Percentiles rank a stretch among this genome's conserved stretches.
These are phyloP conservation scores for Bombus confusus DNA, from an alignment of 1,140 invertebrate genomes.

Conservation along the genomic window DNA sequence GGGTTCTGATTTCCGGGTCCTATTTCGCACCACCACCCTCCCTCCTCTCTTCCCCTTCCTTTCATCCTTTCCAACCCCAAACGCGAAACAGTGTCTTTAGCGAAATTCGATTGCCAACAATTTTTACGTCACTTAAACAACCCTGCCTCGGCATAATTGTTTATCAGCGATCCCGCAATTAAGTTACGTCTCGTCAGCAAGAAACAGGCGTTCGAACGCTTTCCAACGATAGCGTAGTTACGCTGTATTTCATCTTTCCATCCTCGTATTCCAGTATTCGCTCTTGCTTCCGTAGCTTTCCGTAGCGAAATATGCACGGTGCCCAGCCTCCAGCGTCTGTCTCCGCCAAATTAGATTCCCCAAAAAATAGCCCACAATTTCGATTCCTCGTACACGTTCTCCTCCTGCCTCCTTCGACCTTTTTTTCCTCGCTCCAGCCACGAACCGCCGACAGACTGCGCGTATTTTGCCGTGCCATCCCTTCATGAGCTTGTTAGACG, in stretches of 20 bases:
- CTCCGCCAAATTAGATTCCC: slow-evolving; percentile 60
- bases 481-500: slow-evolving; percentile 25
- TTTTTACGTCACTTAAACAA: no score
- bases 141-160: no score
- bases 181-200: no score
- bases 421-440: neutral
- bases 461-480: no score
- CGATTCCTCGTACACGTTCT: neutral
- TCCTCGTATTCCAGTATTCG: no score
- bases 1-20: slow-evolving; percentile 43
- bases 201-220: no score
- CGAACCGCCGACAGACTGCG: no score
- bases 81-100: no score
- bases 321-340: slow-evolving; percentile 36
- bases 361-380: slow-evolving; percentile 57
- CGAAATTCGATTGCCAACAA: no score
- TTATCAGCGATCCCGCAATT: no score
- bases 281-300: neutral
- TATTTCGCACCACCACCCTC: slow-evolving; percentile 5
- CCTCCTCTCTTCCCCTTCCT: neutral
- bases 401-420: neutral
- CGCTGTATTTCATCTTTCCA: no score
- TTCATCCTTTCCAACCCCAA: neutral
- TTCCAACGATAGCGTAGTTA: no score
- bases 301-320: slow-evolving; percentile 64